Conservation (phyloP, 2,797 vertebrate species). For the Sebastolobus altivelis region DNA sequence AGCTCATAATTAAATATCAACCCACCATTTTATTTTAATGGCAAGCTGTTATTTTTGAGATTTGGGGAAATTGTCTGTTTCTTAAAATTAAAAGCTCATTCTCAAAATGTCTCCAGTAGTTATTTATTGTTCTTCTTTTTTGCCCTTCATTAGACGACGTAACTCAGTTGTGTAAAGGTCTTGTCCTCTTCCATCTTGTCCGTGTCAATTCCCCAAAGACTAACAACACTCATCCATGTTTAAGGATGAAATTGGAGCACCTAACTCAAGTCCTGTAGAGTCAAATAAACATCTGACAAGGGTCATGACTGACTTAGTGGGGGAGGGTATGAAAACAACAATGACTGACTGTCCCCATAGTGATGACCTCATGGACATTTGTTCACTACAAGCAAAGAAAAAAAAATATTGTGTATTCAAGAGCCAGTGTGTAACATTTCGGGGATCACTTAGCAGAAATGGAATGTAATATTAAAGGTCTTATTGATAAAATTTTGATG, state of each 20-base stretch:
- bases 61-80: not conserved
- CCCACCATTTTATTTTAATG: not conserved
- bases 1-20: constrained; percentile 35
- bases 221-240: not conserved
- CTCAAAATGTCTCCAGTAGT: not conserved
- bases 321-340: constrained; percentile 10
- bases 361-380: not conserved
- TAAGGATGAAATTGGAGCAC: constrained; percentile 1
- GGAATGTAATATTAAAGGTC: too few species aligned
- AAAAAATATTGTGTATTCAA: not conserved
- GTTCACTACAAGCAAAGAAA: not conserved
- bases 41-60: not conserved
- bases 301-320: not conserved
- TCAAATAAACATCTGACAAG: constrained; percentile 15
- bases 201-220: not conserved
- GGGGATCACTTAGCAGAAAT: too few species aligned
- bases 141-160: not conserved
- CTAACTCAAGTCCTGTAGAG: not conserved
- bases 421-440: too few species aligned
- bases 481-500: too few species aligned
- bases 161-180: not conserved
- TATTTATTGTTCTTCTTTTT: not conserved
- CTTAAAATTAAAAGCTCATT: not conserved
- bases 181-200: not conserved
- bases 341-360: not conserved